Percentiles rank a stretch among this genome's conserved stretches.
phyloP scores from a whole-genome alignment of 1,140 invertebrate genomes.

The Drosophila athabasca region DNA sequence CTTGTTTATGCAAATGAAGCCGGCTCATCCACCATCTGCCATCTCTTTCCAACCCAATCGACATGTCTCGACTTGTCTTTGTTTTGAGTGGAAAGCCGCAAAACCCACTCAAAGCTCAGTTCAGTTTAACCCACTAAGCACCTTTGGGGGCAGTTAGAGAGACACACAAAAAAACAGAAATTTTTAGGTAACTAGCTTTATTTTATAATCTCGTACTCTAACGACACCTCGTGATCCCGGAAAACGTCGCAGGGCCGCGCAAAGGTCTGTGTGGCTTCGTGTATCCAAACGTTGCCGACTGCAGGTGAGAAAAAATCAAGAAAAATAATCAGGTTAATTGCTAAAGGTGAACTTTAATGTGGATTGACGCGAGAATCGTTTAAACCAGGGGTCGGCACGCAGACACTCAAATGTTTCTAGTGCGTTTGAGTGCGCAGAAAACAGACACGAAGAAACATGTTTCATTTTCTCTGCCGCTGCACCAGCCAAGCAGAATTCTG shows the following conservation, averaged over 20 bases:
- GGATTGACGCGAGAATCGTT: not conserved
- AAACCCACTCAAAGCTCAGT: constrained; percentile 26
- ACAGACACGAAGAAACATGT: too few species aligned
- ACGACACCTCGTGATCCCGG: constrained; percentile 71
- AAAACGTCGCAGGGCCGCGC: constrained; percentile 88
- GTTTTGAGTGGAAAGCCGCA: constrained; percentile 16
- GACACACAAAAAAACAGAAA: not conserved
- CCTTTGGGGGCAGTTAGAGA: not conserved
- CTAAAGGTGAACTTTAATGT: constrained; percentile 88
- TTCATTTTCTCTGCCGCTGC: too few species aligned
- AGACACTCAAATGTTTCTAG: too few species aligned
- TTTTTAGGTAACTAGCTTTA: constrained; percentile 38
- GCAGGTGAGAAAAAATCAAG: constrained; percentile 76
- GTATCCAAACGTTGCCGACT: constrained; percentile 98
- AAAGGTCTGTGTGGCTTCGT: constrained; percentile 95
- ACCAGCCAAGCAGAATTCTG: too few species aligned
- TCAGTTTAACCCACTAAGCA: constrained; percentile 29
- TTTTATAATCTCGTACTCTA: constrained; percentile 69
- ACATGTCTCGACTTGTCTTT: constrained; percentile 10
- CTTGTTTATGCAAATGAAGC: constrained; percentile 75
- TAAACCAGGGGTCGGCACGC: too few species aligned
- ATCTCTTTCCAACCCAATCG: not conserved
- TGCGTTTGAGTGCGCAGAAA: too few species aligned
- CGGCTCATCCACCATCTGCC: constrained; percentile 38
- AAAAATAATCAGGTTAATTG: constrained; percentile 24